Evolutionary conservation across 2,113 vertebrate species (phyloP), one percentile per base, ranked within the genome.

Genomic region (Hiodon tergisus): DNA sequence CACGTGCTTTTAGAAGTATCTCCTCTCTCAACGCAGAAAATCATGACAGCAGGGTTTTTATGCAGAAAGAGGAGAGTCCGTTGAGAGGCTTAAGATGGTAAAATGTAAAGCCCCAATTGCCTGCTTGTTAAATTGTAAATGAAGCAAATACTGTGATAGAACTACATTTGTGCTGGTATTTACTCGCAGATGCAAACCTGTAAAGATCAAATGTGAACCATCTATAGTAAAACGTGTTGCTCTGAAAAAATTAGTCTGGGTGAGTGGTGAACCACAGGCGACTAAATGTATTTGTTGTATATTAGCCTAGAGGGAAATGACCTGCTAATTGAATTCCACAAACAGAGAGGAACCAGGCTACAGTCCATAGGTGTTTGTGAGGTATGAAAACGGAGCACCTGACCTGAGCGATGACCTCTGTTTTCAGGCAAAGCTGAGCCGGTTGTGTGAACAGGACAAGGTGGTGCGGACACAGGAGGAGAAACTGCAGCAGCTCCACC

Each of bases 401-500:
- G 6, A 16, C 31, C 4, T 67, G 65, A 58, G 11, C 58, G 57
- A 3, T 72, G 11, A 50, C 48, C 71, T 1, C 61, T 59, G 7
- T 67, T 57, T 78, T n/a, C 78, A 99, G 97, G 85, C 92, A 75
- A 97, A 97, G 80, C 88, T 99, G 5, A 98, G 96, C 91, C 90
- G 89, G 66, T 80, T 99, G 48, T 99, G 96, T 81, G 96, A 98
- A 75, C 96, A 98, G 85, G 96, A 98, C 78, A 98, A 98, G 90
- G 85, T 94, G 77, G 94, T 98, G 4, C 91, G 90, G 72, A 92
- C 92, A 4, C 93, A 97, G 76, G 96, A 97, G 80, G 94, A 96
- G 78, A 98, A 96, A 83, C 90, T 99, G 62, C 94, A 96, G 86
- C 97, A 98, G 84, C 93, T 99, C 31, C 96, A 96, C 90, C 94